These are phyloP conservation scores for Paradoxurus hermaphroditus DNA, from an alignment of 2,113 vertebrate genomes.

Conservation along the genomic window DNA sequence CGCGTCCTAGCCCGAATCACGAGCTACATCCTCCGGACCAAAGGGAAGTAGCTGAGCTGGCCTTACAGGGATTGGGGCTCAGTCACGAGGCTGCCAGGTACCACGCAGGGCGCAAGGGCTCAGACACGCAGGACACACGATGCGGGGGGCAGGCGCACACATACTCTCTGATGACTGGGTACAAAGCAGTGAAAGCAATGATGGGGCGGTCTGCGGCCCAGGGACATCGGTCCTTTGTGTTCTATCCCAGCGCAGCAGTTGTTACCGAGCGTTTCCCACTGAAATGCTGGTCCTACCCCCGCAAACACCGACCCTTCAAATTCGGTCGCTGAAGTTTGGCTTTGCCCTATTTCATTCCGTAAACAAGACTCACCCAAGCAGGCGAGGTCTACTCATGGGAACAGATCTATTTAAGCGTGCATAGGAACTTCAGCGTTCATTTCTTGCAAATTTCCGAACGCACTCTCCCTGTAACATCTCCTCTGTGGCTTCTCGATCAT, in stretches of 20 bases:
- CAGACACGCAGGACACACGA: not conserved
- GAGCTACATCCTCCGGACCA: fast-evolving
- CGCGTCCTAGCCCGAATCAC: fast-evolving
- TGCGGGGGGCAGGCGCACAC: not conserved
- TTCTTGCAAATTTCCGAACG: not conserved
- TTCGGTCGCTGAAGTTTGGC: not conserved
- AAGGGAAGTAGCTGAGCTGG: not conserved
- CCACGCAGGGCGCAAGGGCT: not conserved
- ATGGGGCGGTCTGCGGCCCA: fast-evolving
- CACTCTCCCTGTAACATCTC: fast-evolving
- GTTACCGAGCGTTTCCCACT: fast-evolving
- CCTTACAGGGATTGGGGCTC: fast-evolving
- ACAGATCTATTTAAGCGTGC: fast-evolving
- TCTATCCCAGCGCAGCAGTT: fast-evolving
- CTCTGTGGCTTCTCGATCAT: fast-evolving
- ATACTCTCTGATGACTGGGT: fast-evolving
- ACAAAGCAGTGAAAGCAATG: too few relatives aligned
- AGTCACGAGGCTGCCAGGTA: not conserved
- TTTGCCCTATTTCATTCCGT: not conserved
- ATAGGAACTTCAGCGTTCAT: not conserved
- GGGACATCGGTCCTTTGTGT: fast-evolving
- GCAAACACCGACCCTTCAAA: not conserved
- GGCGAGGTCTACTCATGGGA: not conserved
- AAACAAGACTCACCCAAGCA: not conserved
- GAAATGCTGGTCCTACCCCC: fast-evolving